Conservation (phyloP, 2,888 invertebrate species). For the Trichacis sp. region DNA sequence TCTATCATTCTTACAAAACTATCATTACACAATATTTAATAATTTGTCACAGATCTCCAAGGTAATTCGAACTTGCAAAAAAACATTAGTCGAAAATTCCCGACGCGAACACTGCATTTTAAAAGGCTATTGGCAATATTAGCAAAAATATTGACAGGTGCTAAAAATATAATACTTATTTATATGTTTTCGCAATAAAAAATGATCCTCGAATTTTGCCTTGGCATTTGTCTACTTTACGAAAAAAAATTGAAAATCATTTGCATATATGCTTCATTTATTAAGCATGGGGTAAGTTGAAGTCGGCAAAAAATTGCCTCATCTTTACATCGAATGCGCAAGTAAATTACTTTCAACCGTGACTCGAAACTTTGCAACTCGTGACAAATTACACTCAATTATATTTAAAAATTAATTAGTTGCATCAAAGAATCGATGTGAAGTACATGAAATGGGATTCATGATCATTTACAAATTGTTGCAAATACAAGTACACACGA, state of each 20-base stretch:
- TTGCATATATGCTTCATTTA: background rate
- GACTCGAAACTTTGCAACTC: too few species aligned
- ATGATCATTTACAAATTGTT: background rate
- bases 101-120: background rate
- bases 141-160: background rate
- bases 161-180: background rate
- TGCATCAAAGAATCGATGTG: background rate
- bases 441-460: background rate
- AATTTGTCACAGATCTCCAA: constrained; percentile 38
- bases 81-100: constrained; percentile 16
- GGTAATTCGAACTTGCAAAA: constrained; percentile 39
- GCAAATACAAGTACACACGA: constrained; percentile 28
- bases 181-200: background rate
- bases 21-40: constrained; percentile 54
- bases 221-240: background rate
- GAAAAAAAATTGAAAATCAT: too few species aligned
- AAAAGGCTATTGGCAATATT: background rate
- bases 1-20: constrained; percentile 59
- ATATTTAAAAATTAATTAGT: too few species aligned
- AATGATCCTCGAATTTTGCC: background rate
- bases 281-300: background rate
- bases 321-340: background rate
- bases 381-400: too few species aligned
- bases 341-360: too few species aligned
- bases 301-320: background rate